Conservation (phyloP, 2,888 invertebrate genomes). For the Corythucha ciliata region DNA sequence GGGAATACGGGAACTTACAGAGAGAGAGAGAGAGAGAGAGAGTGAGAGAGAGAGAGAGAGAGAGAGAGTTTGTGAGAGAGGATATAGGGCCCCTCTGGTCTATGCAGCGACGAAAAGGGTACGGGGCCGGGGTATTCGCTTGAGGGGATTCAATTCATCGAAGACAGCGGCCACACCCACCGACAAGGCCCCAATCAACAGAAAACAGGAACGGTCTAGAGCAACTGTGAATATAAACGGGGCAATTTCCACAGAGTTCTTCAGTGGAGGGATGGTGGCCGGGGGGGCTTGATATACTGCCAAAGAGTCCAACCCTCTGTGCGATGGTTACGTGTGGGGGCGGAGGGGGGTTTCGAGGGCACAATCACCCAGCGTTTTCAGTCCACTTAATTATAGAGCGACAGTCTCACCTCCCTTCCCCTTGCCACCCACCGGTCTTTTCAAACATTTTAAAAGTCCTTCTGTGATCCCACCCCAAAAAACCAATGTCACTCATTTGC, state of each 20-base stretch:
- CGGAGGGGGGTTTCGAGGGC: background rate
- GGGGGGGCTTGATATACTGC: background rate
- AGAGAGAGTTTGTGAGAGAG: background rate
- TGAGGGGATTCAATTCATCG: slow-evolving; percentile 27
- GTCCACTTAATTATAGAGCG: background rate
- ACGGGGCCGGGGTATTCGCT: no score
- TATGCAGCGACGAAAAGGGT: no score
- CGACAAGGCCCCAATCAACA: slow-evolving; percentile 30
- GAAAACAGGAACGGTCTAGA: slow-evolving; percentile 15
- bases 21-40: no score
- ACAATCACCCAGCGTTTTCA: background rate
- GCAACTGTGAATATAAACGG: slow-evolving; percentile 23
- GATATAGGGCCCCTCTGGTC: no score
- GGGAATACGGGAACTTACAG: no score
- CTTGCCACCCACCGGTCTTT: no score
- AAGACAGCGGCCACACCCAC: slow-evolving; percentile 27
- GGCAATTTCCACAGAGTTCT: background rate
- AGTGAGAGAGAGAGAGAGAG: background rate
- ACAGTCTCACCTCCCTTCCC: background rate
- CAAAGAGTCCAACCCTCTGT: background rate
- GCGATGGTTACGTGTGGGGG: no score
- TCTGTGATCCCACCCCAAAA: no score
- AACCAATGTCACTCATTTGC: no score
- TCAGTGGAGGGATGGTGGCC: background rate
- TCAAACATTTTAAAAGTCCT: no score